Conservation (phyloP, 2,888 invertebrate species). For the Acleris literana region DNA sequence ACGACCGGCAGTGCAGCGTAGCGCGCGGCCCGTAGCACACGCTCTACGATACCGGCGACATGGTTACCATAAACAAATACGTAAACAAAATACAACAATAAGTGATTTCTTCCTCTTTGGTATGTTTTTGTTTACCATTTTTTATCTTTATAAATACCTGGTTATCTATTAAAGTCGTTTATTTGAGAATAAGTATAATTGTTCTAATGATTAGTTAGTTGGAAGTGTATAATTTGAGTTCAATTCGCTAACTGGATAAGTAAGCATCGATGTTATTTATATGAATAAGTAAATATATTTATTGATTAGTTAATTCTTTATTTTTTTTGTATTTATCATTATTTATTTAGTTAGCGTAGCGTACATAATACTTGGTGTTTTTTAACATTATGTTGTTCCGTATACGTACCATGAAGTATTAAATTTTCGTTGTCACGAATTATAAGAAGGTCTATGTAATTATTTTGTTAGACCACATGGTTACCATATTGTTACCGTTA, state of each 20-base stretch:
- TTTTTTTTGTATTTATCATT: not conserved
- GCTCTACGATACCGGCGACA: constrained; percentile 4
- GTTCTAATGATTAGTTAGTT: not conserved
- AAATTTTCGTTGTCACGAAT: too few relatives aligned
- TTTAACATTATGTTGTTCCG: too few relatives aligned
- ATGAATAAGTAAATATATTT: constrained; percentile 1
- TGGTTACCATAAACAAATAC: constrained; percentile 14
- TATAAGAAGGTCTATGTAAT: too few relatives aligned
- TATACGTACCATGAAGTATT: too few relatives aligned
- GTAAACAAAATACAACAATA: constrained; percentile 9
- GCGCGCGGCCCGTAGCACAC: constrained; percentile 31
- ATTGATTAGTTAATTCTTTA: constrained; percentile 5
- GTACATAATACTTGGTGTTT: too few relatives aligned
- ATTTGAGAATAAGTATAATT: not conserved
- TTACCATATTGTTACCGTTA: not conserved
- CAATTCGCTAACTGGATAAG: constrained; percentile 11
- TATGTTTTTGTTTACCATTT: constrained; percentile 19
- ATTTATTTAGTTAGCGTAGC: too few relatives aligned
- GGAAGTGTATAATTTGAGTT: constrained; percentile 6
- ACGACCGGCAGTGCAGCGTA: constrained; percentile 33
- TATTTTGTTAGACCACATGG: not conserved
- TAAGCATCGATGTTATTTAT: not conserved
- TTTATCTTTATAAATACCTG: not conserved
- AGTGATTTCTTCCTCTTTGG: not conserved
- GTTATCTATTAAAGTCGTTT: not conserved